Percentiles rank a stretch among this genome's conserved stretches.
Conservation (phyloP, 2,113 vertebrate species). For the Oceanodroma tethys region DNA sequence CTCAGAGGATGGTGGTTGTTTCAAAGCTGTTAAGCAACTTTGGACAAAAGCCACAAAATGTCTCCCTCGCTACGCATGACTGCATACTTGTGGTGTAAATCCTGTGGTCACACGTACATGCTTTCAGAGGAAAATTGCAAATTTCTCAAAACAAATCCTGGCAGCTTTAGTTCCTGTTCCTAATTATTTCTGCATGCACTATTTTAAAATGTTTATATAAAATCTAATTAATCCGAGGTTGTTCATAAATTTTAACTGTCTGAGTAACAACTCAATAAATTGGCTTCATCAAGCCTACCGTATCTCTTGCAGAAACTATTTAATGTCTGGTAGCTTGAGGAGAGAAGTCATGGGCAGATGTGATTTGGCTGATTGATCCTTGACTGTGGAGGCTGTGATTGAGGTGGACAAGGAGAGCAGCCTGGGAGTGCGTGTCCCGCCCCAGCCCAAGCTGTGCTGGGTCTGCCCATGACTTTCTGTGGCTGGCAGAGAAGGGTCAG, state of each 20-base stretch:
- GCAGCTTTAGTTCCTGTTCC: neutral
- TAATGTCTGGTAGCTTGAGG: neutral
- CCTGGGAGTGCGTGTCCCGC: neutral
- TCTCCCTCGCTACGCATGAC: neutral
- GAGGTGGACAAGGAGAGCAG: neutral
- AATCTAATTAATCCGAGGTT: neutral
- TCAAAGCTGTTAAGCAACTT: neutral
- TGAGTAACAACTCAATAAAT: neutral
- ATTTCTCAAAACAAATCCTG: neutral
- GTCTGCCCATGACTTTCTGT: neutral
- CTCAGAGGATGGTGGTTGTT: neutral
- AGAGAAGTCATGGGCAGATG: neutral
- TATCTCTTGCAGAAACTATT: neutral
- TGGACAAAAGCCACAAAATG: neutral
- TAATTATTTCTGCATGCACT: neutral
- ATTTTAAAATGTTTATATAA: neutral
- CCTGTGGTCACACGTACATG: neutral
- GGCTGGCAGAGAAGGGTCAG: neutral
- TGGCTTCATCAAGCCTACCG: neutral
- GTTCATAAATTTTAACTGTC: neutral
- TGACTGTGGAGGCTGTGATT: accelerated
- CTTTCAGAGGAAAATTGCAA: neutral
- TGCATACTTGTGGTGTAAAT: neutral
- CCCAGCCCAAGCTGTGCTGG: neutral
- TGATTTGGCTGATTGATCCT: neutral